Percentiles rank a stretch among this genome's conserved stretches.
phyloP scores from a whole-genome alignment of 1,140 invertebrate genomes.

The Subanguina moxae region DNA sequence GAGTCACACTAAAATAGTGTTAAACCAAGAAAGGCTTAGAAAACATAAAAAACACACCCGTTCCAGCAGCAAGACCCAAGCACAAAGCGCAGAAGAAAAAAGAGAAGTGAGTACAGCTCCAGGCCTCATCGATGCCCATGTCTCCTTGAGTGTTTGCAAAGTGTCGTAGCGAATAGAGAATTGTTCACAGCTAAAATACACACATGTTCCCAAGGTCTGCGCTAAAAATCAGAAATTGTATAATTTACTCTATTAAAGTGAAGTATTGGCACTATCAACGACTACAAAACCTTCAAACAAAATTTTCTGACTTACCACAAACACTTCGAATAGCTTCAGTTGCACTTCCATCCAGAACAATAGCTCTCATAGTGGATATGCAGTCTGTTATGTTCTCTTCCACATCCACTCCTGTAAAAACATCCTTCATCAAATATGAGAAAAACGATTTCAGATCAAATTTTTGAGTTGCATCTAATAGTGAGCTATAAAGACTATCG shows the following conservation, averaged over 20 bases:
- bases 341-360: conserved; percentile 12
- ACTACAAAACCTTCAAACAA: too few relatives aligned
- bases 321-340: conserved; percentile 16
- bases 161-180: conserved; percentile 33
- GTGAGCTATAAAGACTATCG: too few relatives aligned
- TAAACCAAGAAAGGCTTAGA: too few relatives aligned
- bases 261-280: too few relatives aligned
- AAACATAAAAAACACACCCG: conserved; percentile 20
- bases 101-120: conserved; percentile 17
- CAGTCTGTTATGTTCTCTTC: conserved; percentile 23
- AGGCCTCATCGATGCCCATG: conserved; percentile 30
- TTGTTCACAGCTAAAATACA: conserved; percentile 41
- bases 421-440: conserved; percentile 12
- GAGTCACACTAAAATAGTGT: conserved; percentile 38
- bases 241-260: too few relatives aligned
- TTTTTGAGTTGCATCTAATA: conserved; percentile 17
- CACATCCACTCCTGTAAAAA: conserved; percentile 28
- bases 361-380: conserved; percentile 13
- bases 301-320: not conserved
- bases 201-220: conserved; percentile 41
- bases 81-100: conserved; percentile 29
- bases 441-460: not conserved
- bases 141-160: conserved; percentile 28
- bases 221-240: too few relatives aligned
- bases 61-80: conserved; percentile 40